These are phyloP conservation scores for Noctilio leporinus DNA, from an alignment of 2,113 vertebrate species.

Conservation along the genomic window DNA sequence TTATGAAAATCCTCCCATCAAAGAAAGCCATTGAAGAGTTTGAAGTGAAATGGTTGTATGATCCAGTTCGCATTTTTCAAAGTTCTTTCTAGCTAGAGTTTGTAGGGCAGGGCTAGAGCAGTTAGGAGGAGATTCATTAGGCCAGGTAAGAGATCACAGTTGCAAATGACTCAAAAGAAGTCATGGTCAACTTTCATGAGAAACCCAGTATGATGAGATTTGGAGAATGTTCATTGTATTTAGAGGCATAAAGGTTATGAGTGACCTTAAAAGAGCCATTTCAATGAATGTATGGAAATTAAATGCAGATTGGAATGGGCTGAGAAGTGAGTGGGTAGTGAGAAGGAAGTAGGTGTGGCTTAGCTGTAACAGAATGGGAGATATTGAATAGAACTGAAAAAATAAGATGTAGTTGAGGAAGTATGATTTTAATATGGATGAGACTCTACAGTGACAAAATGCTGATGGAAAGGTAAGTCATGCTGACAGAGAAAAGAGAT, in stretches of 20 bases:
- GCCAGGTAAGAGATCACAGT: not conserved
- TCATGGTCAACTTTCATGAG: not conserved
- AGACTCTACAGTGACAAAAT: not conserved
- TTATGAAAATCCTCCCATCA: not conserved
- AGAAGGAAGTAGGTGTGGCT: not conserved
- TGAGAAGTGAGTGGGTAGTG: not conserved
- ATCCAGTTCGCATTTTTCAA: not conserved
- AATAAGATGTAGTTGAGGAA: not conserved
- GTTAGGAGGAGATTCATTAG: not conserved
- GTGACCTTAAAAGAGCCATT: not conserved
- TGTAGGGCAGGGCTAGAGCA: not conserved
- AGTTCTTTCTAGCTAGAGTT: not conserved
- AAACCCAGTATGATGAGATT: not conserved
- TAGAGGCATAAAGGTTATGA: not conserved
- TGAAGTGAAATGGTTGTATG: not conserved
- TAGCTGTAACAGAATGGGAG: not conserved
- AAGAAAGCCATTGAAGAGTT: not conserved
- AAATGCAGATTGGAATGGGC: not conserved
- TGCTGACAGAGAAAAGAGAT: not conserved
- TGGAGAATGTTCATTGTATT: not conserved
- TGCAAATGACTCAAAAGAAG: not conserved
- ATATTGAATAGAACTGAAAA: not conserved
- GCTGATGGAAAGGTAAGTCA: not conserved
- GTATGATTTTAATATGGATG: not conserved
- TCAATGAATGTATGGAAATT: not conserved